phyloP scores from a whole-genome alignment of 1,140 invertebrate genomes.

The Eupeodes corollae region DNA sequence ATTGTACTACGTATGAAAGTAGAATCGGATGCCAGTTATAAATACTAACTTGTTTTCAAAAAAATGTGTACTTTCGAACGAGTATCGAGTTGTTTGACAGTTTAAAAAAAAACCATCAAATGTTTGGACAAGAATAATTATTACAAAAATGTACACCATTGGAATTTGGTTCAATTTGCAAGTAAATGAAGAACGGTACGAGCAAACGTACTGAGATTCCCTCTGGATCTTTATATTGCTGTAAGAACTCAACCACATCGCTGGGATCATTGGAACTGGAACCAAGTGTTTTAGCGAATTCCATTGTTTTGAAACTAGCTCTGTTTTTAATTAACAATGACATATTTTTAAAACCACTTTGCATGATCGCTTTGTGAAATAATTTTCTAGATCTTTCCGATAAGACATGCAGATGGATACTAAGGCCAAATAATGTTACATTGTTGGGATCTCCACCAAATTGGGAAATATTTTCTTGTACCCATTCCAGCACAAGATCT shows the following conservation, averaged over 20 bases:
- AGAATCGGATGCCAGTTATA: no score
- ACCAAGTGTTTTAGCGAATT: constrained; percentile 15
- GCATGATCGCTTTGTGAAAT: constrained; percentile 43
- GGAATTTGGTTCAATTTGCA: no score
- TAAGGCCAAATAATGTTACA: constrained; percentile 50
- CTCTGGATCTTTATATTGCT: constrained; percentile 6
- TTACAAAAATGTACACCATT: no score
- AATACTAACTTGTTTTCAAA: no score
- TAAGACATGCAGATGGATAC: constrained; percentile 40
- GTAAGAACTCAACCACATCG: constrained; percentile 17
- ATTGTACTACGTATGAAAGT: no score
- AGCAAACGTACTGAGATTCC: constrained; percentile 8
- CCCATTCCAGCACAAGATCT: constrained; percentile 50
- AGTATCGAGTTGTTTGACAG: no score
- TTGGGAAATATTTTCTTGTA: constrained; percentile 53
- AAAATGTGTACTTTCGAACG: no score
- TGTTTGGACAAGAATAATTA: no score
- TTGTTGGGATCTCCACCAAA: constrained; percentile 57
- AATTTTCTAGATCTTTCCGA: constrained; percentile 42
- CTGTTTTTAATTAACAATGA: constrained; percentile 20
- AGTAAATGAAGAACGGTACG: no score
- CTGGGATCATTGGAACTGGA: constrained; percentile 5
- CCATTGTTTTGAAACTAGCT: constrained; percentile 11
- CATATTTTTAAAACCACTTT: constrained; percentile 37
- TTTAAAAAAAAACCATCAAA: no score